Conservation (phyloP, 2,888 invertebrate genomes). For the Morinoia aosen region DNA sequence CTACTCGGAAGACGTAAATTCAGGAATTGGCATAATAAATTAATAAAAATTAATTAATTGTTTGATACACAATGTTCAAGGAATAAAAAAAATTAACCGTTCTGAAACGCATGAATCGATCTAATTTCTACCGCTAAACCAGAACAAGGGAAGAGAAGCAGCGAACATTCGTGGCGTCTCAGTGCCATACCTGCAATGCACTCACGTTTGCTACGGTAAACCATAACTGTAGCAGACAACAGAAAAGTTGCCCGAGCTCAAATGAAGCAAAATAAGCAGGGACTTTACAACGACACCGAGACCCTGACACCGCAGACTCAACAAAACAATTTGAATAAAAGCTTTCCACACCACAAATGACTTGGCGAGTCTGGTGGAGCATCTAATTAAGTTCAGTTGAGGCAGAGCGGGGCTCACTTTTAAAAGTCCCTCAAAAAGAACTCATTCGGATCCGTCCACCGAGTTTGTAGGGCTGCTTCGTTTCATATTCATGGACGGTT, state of each 20-base stretch:
- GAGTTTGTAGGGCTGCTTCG: conserved; percentile 9
- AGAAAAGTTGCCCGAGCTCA: background rate
- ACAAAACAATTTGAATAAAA: background rate
- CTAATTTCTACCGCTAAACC: background rate
- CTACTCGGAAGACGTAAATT: background rate
- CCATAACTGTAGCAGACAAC: background rate
- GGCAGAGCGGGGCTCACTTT: background rate
- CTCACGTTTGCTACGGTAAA: background rate
- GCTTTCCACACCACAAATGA: background rate
- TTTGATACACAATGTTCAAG: background rate
- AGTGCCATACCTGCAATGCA: background rate
- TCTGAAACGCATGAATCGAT: background rate
- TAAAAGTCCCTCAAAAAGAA: conserved; percentile 2
- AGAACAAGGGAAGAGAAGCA: background rate
- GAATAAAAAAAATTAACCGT: background rate
- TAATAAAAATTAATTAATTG: background rate
- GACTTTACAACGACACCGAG: background rate
- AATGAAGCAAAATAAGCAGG: background rate
- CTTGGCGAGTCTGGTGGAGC: background rate
- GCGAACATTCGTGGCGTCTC: background rate
- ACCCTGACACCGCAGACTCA: background rate
- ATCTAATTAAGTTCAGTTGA: conserved; percentile 10
- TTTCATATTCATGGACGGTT: conserved; percentile 17
- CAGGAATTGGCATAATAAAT: background rate
- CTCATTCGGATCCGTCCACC: conserved; percentile 17